phyloP scores from a whole-genome alignment of 2,113 vertebrate species.

The Cairina moschata region DNA sequence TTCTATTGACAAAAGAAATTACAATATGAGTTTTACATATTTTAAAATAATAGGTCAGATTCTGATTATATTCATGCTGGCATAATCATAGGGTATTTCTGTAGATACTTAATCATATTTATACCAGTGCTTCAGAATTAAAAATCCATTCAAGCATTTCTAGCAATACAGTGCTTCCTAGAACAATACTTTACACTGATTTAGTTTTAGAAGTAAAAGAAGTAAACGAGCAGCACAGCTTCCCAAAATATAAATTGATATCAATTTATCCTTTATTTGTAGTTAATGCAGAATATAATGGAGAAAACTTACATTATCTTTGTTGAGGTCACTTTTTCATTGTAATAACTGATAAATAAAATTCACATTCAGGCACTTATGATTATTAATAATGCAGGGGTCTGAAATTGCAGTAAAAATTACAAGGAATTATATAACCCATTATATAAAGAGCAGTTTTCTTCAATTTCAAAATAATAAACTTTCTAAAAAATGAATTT shows the following conservation, averaged over 20 bases:
- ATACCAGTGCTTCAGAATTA: not conserved
- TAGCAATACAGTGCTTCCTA: not conserved
- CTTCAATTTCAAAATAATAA: not conserved
- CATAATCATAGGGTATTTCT: not conserved
- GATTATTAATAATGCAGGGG: not conserved
- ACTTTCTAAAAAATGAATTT: not conserved
- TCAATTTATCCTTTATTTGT: not conserved
- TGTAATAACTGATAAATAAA: not conserved
- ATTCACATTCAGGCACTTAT: not conserved
- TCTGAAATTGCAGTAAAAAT: not conserved
- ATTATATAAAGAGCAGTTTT: not conserved
- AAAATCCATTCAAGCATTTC: conserved; percentile 2
- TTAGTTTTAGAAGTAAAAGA: not conserved
- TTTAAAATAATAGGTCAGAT: conserved; percentile 28
- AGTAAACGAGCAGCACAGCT: not conserved
- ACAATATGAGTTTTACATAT: not conserved
- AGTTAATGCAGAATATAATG: not conserved
- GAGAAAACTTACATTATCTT: not conserved
- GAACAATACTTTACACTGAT: not conserved
- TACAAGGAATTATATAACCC: not conserved
- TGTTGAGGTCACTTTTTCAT: not conserved
- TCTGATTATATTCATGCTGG: not conserved
- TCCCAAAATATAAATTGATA: not conserved
- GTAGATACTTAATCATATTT: conserved; percentile 21
- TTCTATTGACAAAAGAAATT: conserved; percentile 42